Evolutionary conservation across 2,888 invertebrate genomes (phyloP).

Genomic region (Sminthurides aquaticus): DNA sequence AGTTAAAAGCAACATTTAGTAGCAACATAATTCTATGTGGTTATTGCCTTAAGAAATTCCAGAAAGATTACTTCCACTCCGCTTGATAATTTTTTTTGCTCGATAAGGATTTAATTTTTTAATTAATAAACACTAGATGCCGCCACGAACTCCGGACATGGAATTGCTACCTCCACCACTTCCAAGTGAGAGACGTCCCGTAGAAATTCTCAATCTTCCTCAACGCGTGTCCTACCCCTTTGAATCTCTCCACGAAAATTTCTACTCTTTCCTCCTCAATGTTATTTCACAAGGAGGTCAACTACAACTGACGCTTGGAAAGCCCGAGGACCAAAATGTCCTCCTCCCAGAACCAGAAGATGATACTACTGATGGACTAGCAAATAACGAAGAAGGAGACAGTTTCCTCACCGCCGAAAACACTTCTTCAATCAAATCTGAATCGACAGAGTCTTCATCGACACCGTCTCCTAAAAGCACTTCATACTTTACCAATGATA

Average conservation of each 20-base stretch:
- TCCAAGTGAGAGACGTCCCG: too few relatives aligned
- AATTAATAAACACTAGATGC: not conserved
- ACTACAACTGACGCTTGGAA: not conserved
- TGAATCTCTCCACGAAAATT: not conserved
- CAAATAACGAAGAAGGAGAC: not conserved
- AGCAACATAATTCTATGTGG: too few relatives aligned
- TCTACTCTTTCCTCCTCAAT: not conserved
- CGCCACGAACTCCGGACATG: too few relatives aligned
- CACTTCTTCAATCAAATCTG: not conserved
- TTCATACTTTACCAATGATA: not conserved
- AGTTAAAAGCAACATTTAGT: too few relatives aligned
- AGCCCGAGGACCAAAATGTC: too few relatives aligned
- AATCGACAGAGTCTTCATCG: not conserved
- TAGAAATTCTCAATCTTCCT: too few relatives aligned
- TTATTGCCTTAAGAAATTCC: too few relatives aligned
- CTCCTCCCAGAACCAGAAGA: not conserved
- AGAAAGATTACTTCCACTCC: too few relatives aligned
- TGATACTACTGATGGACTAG: not conserved
- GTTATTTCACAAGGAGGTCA: not conserved
- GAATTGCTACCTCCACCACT: too few relatives aligned
- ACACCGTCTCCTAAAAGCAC: not conserved
- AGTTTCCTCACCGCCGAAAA: too few relatives aligned
- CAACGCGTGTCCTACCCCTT: not conserved
- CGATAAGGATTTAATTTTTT: too few relatives aligned
- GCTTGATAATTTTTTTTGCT: too few relatives aligned